Base-by-base conservation (phyloP, 2,888 invertebrate genomes). In the Brachyptera putata region DNA sequence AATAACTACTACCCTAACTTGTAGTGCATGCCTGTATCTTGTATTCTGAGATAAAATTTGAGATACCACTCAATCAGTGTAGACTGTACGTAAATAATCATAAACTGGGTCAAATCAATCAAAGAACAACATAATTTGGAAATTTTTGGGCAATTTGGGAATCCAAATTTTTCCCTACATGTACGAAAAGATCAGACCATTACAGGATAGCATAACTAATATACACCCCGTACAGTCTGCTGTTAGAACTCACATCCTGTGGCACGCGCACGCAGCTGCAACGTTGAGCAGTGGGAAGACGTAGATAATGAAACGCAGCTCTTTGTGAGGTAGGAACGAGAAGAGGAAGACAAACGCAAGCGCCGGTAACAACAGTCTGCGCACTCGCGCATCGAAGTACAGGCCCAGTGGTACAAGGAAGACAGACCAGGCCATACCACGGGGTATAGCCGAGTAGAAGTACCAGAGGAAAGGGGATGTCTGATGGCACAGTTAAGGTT, bases 391-490 rank as follows among this genome's bases (percentile, higher is more conserved):
- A 71, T 95, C 91, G 66, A 88, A 77, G 66, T 83, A 82, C 46
- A 87, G 71, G 26, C 93, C 93, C 22, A 90, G 69, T 1, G 93
- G 94, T 57, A 94, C 80, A 49, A 98, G 79, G 7, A 91, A 70
- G 22, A 91, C 72, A 22, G 94, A 92, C 1, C 86, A 81, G 0
- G 89, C 91, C 72, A 99, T 81, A 0, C 94, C 92, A 58, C 98
- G 82, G 0, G 99, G 98, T 39, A 99, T 78, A 0, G 95, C 99
- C 0, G 97, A 97, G 74, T 96, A 96, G 74, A 97, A 96, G 75
- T 99, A 99, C 99, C 99, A 99, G 1, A 93, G 75, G 75, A 95
- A 95, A 61, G 98, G 98, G 3, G 88, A 89, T 46, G 91, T 92
- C 92, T 94, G 75, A 67, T 62, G 39, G 59, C 63, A 3, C 30